Percentiles rank a stretch among this genome's conserved stretches.
These are phyloP conservation scores for Odocoileus virginianus DNA, from an alignment of 2,113 vertebrate genomes.

Conservation along the genomic window DNA sequence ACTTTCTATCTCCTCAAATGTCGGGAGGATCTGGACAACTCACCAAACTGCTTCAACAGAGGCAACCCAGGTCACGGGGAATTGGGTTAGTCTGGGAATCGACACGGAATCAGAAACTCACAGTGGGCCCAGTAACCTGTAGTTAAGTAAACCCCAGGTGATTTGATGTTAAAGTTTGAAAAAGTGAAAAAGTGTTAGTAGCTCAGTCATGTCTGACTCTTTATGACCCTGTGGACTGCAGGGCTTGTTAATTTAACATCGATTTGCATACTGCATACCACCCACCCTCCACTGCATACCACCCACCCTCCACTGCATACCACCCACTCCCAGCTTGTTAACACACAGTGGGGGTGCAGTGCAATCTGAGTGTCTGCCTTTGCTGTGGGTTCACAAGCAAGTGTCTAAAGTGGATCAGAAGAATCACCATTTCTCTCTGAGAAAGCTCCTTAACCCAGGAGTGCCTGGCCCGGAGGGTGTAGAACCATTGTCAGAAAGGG, in stretches of 20 bases:
- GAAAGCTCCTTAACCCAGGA: not conserved
- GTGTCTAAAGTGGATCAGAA: not conserved
- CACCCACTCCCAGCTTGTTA: rapidly evolving
- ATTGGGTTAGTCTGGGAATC: not conserved
- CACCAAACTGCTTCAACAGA: not conserved
- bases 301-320: rapidly evolving
- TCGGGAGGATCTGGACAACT: not conserved
- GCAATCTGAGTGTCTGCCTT: not conserved
- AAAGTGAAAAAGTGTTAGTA: not conserved
- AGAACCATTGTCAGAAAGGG: not conserved
- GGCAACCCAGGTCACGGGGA: not conserved
- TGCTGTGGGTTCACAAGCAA: not conserved
- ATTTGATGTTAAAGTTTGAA: not conserved
- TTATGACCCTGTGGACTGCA: not conserved
- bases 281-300: rapidly evolving
- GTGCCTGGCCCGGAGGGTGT: not conserved
- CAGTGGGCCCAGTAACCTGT: not conserved
- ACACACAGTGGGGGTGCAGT: rapidly evolving
- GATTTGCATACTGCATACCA: rapidly evolving
- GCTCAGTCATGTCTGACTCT: not conserved
- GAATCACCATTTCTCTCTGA: not conserved
- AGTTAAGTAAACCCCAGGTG: not conserved
- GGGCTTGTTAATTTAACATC: not conserved
- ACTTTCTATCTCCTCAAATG: not conserved
- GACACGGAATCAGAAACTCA: not conserved